Percentiles rank a stretch among this genome's conserved stretches.
Conservation (phyloP, 2,888 invertebrate species). For the Plagiodera versicolora region DNA sequence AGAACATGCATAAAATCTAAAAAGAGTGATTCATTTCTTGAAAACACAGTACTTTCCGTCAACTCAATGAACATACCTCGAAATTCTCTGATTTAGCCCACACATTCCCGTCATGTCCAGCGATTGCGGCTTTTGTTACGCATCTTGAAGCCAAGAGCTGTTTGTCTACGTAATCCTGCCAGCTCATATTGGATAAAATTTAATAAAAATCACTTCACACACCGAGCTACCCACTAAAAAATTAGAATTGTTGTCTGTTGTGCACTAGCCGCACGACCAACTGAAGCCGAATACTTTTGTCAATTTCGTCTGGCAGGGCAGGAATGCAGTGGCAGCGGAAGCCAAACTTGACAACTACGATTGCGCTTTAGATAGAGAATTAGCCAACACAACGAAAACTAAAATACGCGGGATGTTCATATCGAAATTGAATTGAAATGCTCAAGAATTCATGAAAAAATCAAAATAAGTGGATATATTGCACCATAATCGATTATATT, state of each 20-base stretch:
- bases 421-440: neutral
- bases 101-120: conserved; percentile 92
- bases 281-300: conserved; percentile 46
- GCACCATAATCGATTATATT: too few relatives aligned
- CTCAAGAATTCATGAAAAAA: too few relatives aligned
- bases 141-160: conserved; percentile 93
- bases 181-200: conserved; percentile 75
- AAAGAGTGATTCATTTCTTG: neutral
- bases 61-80: conserved; percentile 74
- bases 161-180: conserved; percentile 98
- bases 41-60: neutral
- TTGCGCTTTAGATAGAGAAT: conserved; percentile 33
- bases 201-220: conserved; percentile 50
- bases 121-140: conserved; percentile 93
- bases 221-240: conserved; percentile 47
- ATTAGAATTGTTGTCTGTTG: conserved; percentile 34
- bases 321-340: conserved; percentile 45
- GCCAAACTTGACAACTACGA: conserved; percentile 44
- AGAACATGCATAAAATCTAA: neutral
- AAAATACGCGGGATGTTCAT: neutral
- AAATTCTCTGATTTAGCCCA: conserved; percentile 94
- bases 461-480: too few relatives aligned
- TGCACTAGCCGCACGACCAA: conserved; percentile 48
- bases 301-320: conserved; percentile 39
- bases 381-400: neutral